Percentiles rank a stretch among this genome's conserved stretches.
Conservation (phyloP, 2,797 vertebrate genomes). For the Pseudomugil tenellus region DNA sequence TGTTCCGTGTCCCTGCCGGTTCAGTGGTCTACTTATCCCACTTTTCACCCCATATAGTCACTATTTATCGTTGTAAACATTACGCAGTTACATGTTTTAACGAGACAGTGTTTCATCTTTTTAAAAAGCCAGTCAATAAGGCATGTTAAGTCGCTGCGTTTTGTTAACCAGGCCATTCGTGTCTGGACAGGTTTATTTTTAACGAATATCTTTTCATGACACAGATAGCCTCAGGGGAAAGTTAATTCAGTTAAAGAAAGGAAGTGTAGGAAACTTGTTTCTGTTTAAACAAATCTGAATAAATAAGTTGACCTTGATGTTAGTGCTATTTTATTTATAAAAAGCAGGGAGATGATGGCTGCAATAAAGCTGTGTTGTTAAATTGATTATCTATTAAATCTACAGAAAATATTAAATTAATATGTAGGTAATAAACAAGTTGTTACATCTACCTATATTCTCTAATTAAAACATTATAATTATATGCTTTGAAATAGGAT, state of each 20-base stretch:
- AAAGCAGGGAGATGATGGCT: not conserved
- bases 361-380: not conserved
- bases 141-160: not conserved
- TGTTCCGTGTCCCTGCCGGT: conserved; percentile 1
- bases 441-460: not conserved
- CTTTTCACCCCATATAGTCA: not conserved
- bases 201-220: not conserved
- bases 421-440: not conserved
- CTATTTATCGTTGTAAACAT: not conserved
- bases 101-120: no score
- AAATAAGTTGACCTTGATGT: not conserved
- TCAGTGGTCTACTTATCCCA: not conserved
- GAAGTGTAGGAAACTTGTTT: not conserved
- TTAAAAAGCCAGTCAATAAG: not conserved
- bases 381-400: not conserved
- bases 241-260: not conserved
- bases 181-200: not conserved
- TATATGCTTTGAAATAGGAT: no score
- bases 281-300: conserved; percentile 6
- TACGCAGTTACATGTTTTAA: not conserved
- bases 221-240: not conserved
- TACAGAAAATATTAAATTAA: not conserved
- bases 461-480: no score
- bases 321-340: not conserved
- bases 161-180: not conserved